Percentiles rank a stretch among this genome's conserved stretches.
Conservation (phyloP, 2,113 vertebrate species). For the Ciconia stormi region DNA sequence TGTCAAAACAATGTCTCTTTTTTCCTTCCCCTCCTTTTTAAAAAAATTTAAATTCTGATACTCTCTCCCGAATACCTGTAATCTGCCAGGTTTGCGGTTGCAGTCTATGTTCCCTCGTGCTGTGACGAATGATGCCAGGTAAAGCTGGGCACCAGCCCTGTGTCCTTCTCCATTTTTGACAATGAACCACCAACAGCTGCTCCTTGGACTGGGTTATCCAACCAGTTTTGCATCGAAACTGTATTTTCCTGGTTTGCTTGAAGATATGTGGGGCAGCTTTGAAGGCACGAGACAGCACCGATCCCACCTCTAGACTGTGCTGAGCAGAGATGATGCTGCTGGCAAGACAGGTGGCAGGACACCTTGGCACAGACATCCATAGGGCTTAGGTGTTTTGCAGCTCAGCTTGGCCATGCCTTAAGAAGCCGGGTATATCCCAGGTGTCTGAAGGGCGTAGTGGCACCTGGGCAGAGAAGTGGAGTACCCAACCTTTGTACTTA, state of each 20-base stretch:
- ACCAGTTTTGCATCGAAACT: not conserved
- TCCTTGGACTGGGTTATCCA: not conserved
- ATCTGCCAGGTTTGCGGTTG: not conserved
- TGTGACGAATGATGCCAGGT: not conserved
- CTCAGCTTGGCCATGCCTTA: not conserved
- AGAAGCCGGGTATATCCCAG: not conserved
- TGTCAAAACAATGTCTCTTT: not conserved
- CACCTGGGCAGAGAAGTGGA: not conserved
- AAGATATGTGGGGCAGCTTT: not conserved
- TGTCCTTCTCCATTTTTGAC: not conserved
- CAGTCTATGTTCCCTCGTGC: not conserved
- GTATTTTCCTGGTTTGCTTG: not conserved
- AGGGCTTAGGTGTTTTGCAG: not conserved
- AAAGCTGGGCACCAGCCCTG: not conserved
- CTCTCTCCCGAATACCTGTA: not conserved
- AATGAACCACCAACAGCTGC: not conserved
- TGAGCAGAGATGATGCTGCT: not conserved
- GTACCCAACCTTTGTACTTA: not conserved
- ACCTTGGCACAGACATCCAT: not conserved
- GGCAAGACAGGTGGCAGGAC: not conserved
- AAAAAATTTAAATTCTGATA: not conserved
- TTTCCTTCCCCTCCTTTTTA: rapidly evolving
- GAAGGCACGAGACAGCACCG: not conserved
- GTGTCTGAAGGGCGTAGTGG: not conserved
- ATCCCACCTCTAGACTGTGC: not conserved